Conservation (phyloP, 2,113 vertebrate species). For the Mesoclemmys tuberculata region DNA sequence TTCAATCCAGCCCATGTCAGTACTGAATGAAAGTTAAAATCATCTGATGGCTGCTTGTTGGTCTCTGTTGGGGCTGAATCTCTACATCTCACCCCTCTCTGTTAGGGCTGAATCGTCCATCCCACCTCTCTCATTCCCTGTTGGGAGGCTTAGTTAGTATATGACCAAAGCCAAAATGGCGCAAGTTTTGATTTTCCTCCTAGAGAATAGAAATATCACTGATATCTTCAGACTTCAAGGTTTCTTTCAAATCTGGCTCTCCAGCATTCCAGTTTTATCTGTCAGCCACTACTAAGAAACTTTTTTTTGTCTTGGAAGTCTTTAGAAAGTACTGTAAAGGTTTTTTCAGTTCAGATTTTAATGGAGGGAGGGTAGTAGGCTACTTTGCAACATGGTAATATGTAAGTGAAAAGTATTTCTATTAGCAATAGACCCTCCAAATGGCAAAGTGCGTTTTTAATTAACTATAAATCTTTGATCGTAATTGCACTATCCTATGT, state of each 20-base stretch:
- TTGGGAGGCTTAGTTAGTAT: neutral
- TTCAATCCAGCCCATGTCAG: neutral
- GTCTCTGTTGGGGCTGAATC: neutral
- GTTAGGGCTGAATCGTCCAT: neutral
- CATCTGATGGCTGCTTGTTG: neutral
- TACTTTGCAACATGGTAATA: neutral
- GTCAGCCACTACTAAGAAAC: neutral
- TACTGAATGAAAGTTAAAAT: neutral
- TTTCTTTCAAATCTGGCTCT: neutral
- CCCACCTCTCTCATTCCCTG: neutral
- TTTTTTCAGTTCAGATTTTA: slow-evolving; percentile 2
- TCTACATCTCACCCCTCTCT: neutral
- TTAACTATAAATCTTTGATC: neutral
- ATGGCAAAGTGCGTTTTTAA: neutral
- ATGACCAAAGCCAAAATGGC: slow-evolving; percentile 7
- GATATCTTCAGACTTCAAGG: neutral
- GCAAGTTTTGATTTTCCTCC: neutral
- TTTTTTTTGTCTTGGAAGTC: neutral
- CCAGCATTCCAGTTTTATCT: neutral
- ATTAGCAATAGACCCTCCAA: neutral
- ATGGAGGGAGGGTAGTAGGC: neutral
- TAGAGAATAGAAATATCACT: neutral
- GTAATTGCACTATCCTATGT: neutral
- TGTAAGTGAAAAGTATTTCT: neutral
- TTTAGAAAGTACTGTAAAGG: neutral